Conservation (phyloP, 2,888 invertebrate species). For the Phaonia tiefii region DNA sequence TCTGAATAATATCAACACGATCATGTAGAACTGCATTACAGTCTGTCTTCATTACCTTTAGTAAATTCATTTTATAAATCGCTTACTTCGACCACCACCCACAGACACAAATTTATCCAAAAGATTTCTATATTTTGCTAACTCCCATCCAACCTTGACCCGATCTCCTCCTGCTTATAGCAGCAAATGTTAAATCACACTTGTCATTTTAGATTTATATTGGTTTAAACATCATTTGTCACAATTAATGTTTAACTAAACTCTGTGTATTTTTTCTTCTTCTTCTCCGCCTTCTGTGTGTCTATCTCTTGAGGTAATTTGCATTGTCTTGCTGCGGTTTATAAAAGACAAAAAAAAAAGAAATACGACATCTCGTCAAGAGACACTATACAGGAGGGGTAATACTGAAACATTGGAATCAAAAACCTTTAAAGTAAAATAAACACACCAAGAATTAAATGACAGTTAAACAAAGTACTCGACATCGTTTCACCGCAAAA, state of each 20-base stretch:
- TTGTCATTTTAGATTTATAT: slow-evolving; percentile 64
- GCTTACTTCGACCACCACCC: not conserved
- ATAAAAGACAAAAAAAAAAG: no score
- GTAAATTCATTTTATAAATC: not conserved
- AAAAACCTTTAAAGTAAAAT: slow-evolving; percentile 49
- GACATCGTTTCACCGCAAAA: slow-evolving; percentile 66
- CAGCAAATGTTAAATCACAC: slow-evolving; percentile 57
- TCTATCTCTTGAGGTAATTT: slow-evolving; percentile 62
- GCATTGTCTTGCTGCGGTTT: slow-evolving; percentile 72
- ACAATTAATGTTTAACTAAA: slow-evolving; percentile 65
- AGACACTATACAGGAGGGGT: no score
- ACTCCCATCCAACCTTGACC: slow-evolving; percentile 65
- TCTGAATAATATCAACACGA: no score
- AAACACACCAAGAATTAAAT: slow-evolving; percentile 33
- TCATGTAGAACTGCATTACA: no score
- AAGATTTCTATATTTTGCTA: no score
- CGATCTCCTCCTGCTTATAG: slow-evolving; percentile 29
- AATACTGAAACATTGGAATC: not conserved
- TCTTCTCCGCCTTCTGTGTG: not conserved
- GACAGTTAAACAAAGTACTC: slow-evolving; percentile 63
- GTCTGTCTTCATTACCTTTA: no score
- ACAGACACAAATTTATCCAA: not conserved
- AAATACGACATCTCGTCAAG: no score
- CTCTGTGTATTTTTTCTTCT: slow-evolving; percentile 20
- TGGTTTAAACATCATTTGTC: slow-evolving; percentile 67